Base-by-base conservation (phyloP, 2,797 vertebrate genomes). In the Pantherophis alleghaniensis region DNA sequence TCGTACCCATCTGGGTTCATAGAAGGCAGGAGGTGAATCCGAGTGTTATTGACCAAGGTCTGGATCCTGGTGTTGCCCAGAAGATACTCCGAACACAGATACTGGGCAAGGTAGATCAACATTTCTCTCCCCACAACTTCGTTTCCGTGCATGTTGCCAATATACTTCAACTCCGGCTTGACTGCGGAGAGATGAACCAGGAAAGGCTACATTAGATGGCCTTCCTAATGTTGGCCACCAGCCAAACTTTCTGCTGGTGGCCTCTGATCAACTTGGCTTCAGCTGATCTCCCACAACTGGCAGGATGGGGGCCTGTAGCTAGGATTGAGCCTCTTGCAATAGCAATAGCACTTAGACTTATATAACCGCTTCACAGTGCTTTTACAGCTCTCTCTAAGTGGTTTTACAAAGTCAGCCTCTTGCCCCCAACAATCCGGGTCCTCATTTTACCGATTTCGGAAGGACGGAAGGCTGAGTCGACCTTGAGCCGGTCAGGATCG, bases 1-100 rank as follows among this genome's bases (percentile, higher is more conserved):
- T 99, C 99, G 26, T 99, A 99, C 88, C 99, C 99, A 9, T 99
- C 99, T 0, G 99, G 99, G 96, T 99, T 99, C 98, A 99, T 99
- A 94, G 99, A 99, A 95, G 99, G 98, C 91, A 99, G 97, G 93
- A 99, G 98, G 92, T 99, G 99, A 95, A 99, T 97, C 94, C 99
- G 98, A 79, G 99, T 99, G 94, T 95, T 98, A 97, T 99, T 99
- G 96, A 99, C 97, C 96, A 99, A 96, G 57, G 96, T 97, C 97
- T 99, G 99, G 95, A 99, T 96, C 22, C 99, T 98, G 22, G 98
- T 94, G 87, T 98, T 99, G 79, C 99, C 99, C 7, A 98, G 98
- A 83, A 97, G 96, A 95, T 99, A 99, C 95, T 99, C 99, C 0
- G 99, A 99, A 90, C 99, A 99, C 96, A 99, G 97, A 96, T 99